A percentile compares a stretch with the other conserved stretches of the same genome.
Evolutionary conservation across 2,113 vertebrate species (phyloP).

Genomic region (Delphinus delphis): DNA sequence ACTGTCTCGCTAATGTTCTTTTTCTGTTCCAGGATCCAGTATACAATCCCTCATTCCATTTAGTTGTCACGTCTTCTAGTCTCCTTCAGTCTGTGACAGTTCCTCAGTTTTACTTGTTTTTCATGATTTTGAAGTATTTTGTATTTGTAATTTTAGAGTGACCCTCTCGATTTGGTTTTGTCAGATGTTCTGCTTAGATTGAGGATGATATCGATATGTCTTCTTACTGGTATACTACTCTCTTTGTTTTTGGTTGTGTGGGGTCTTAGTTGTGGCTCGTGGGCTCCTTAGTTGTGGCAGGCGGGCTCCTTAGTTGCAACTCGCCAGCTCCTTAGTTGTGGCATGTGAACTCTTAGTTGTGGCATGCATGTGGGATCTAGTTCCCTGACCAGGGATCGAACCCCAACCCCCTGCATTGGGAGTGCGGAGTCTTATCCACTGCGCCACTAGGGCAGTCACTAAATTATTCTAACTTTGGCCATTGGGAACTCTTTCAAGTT

Average conservation of each 20-base stretch:
- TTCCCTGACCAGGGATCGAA: no score
- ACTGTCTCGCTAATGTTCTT: not conserved
- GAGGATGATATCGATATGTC: not conserved
- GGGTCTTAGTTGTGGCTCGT: no score
- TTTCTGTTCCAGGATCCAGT: not conserved
- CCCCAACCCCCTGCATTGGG: no score
- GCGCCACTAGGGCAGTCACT: no score
- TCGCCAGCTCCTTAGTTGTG: no score
- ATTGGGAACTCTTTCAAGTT: not conserved
- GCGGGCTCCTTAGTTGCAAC: no score
- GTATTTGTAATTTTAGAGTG: not conserved
- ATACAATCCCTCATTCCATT: not conserved
- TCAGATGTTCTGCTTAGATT: not conserved
- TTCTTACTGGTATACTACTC: not conserved
- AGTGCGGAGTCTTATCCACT: no score
- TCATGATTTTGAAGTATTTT: not conserved
- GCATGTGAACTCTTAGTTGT: no score
- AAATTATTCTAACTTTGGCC: not conserved
- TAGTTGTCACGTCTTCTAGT: not conserved
- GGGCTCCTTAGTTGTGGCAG: no score
- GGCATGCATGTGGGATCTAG: no score
- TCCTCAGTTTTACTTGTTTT: not conserved
- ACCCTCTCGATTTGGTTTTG: not conserved
- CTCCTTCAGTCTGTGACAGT: not conserved
- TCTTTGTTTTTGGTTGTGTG: no score